Evolutionary conservation across 2,797 vertebrate genomes (phyloP), one percentile per base, ranked within the genome.

Genomic region (Pangasius mekongensis): DNA sequence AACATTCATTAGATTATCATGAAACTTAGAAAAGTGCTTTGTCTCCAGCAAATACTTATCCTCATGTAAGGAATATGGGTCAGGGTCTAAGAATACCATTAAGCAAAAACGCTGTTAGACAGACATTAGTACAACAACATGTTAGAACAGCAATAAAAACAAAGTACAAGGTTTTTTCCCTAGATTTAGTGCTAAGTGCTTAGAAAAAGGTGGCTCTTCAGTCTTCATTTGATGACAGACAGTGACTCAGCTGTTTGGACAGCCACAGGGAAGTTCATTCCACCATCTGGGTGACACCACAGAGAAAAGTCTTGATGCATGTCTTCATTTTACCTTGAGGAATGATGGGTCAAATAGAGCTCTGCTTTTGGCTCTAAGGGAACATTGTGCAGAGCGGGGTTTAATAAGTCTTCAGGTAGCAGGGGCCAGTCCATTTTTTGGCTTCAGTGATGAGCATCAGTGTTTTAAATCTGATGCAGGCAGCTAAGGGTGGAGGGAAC

Each of bases 181-280:
- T 43, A 20, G n/a, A 30, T 67, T 67, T 24, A 43, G 36, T 73
- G 71, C 18, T 49, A 30, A 36, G 30, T 24, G 33, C 11, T 60
- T 60, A 60, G 20, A 81, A 24, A 36, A 49, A 22, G 49, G 22
- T 82, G 2, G 36, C 1, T 39, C 5, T 43, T 82, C 22, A 16
- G 11, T 64, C 58, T 39, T 43, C 13, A 43, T 82, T 60, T 62
- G 13, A 82, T 82, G 36, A 64, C 47, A 83, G n/a, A 83, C 58
- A 62, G 36, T 62, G 56, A 80, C 77, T 62, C 58, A 80, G 30
- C 16, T 80, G 77, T 83, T 82, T 64, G 56, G 33, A 47, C 13
- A 22, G 30, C 33, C 54, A 83, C 36, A 13, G 22, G 58, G 27
- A 77, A 7, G 14, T 43, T 64, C 24, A 64, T 43, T 64, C 22